Percentiles rank a stretch among this genome's conserved stretches.
phyloP scores from a whole-genome alignment of 2,888 invertebrate genomes.

The Acanthoscelides obtectus region DNA sequence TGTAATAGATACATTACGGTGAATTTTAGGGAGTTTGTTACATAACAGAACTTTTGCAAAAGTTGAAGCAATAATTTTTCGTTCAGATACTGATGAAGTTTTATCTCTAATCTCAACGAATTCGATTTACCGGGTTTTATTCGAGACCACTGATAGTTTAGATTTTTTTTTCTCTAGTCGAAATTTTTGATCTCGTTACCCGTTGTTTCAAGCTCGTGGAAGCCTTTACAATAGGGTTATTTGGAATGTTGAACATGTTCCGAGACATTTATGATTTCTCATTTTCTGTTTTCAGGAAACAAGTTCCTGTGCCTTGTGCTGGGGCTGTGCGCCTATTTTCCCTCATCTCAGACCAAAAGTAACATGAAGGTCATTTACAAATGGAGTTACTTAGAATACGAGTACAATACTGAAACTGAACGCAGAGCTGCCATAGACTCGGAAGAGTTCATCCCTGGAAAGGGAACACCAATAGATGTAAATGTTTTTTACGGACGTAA shows the following conservation, averaged over 20 bases:
- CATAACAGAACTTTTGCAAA: too few relatives aligned
- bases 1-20: too few relatives aligned
- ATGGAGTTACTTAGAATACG: constrained; percentile 65
- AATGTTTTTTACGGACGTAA: constrained; percentile 59
- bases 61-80: too few relatives aligned
- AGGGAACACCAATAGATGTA: constrained; percentile 64
- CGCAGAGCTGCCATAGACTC: constrained; percentile 47
- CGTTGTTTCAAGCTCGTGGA: too few relatives aligned
- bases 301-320: constrained; percentile 35
- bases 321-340: constrained; percentile 22
- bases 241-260: neutral
- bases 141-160: too few relatives aligned
- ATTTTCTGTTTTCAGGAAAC: constrained; percentile 25
- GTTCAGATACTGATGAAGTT: too few relatives aligned
- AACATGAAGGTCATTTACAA: constrained; percentile 50
- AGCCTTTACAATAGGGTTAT: too few relatives aligned
- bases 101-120: too few relatives aligned
- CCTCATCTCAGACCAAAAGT: constrained; percentile 18
- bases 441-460: constrained; percentile 55
- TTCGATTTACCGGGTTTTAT: too few relatives aligned
- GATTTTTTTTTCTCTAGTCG: too few relatives aligned
- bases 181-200: too few relatives aligned
- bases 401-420: constrained; percentile 52
- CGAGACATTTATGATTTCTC: neutral
- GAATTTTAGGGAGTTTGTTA: too few relatives aligned